Evolutionary conservation across 2,113 vertebrate genomes (phyloP), one percentile per base, ranked within the genome.

Genomic region (Aspiorhynchus laticeps): DNA sequence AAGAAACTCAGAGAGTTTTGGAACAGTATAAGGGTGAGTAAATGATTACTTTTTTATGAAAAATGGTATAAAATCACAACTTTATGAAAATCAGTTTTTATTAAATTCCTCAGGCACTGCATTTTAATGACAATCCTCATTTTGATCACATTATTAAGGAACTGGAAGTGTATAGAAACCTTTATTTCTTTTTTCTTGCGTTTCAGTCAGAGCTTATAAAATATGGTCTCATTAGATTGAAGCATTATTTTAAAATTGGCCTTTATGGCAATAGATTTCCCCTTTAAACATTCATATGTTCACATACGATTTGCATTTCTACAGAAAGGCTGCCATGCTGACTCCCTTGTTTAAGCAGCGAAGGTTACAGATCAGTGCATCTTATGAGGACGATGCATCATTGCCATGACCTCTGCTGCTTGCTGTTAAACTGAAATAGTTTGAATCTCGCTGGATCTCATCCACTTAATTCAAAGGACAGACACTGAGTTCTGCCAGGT

Each of bases 391-490:
- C 11, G 19, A 81, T 41, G 36, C 79, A 69, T 69, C 41, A 36
- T 73, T 83, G 43, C 65, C 11, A 2, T 67, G 38, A 67, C 21
- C 61, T 82, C 33, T 46, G 65, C 43, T 24, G 19, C 65, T 53
- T 73, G 43, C 46, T 24, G 24, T 65, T 38, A 1, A 56, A 15
- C 43, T 74, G 17, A 56, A 84, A 84, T n/a, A 17, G 61, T 63
- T 78, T 43, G 78, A 65, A 28, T 82, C 11, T 28, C 11, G 10
- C 46, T 48, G 46, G 46, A 48, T 48, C 46, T 48, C 46, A 48
- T 83, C 26, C 26, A 69, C 17, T 69, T 69, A 69, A 83, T 69
- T 19, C 15, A 83, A 46, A 69, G 6, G 41, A 69, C 80, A 69
- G 61, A 82, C 19, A 48, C n/a, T 14, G 78, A 48, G 26, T 48